Evolutionary conservation across 92 coral and sea anemone species (phyloP).

Genomic region (Heteractis magnifica): DNA sequence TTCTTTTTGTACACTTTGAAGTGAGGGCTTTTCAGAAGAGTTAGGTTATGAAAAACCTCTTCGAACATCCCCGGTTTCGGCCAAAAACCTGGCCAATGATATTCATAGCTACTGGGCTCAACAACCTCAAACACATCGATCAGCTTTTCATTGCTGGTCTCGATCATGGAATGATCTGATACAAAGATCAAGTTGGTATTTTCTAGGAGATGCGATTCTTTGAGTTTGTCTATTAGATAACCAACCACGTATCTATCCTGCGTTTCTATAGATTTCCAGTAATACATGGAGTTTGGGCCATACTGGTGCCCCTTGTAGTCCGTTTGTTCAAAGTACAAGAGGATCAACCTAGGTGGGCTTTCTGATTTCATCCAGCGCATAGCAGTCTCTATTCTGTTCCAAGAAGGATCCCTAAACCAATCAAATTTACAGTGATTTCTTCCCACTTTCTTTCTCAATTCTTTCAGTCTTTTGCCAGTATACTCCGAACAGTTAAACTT

Average conservation of each 20-base stretch:
- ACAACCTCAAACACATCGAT: background rate
- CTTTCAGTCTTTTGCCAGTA: conserved; percentile 27
- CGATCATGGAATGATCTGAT: conserved; percentile 87
- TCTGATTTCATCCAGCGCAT: conserved; percentile 65
- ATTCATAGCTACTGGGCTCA: conserved; percentile 46
- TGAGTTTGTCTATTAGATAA: conserved; percentile 32
- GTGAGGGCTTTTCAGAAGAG: conserved; percentile 55
- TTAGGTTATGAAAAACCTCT: conserved; percentile 64
- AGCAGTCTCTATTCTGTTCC: conserved; percentile 62
- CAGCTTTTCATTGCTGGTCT: conserved; percentile 30
- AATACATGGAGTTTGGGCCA: conserved; percentile 57
- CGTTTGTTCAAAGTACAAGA: conserved; percentile 58
- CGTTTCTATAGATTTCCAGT: conserved; percentile 49
- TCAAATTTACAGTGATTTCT: conserved; percentile 53
- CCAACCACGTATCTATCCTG: conserved; percentile 79
- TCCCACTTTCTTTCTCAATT: conserved; percentile 24
- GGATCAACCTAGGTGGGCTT: conserved; percentile 66
- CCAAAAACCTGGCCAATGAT: conserved; percentile 63
- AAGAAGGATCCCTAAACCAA: conserved; percentile 47
- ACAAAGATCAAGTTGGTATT: conserved; percentile 70
- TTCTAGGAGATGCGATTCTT: conserved; percentile 34
- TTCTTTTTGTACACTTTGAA: conserved; percentile 75
- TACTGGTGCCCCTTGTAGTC: conserved; percentile 68
- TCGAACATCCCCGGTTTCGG: conserved; percentile 59
- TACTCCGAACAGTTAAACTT: conserved; percentile 47